These are phyloP conservation scores for Melitaea cinxia DNA, from an alignment of 1,140 invertebrate species.

Conservation along the genomic window DNA sequence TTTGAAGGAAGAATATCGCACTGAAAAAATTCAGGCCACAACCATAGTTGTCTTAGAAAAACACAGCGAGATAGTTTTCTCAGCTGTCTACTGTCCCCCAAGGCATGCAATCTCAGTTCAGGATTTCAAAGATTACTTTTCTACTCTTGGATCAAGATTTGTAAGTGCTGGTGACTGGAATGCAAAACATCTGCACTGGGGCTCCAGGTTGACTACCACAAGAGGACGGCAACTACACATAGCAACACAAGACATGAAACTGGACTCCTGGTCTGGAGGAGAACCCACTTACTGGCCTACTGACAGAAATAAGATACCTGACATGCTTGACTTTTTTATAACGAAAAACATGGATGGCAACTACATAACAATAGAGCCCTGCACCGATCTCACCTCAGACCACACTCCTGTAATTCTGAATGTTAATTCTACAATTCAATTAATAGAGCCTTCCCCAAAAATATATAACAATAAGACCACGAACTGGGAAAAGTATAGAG, in stretches of 20 bases:
- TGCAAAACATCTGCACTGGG: background rate
- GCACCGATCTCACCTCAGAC: background rate
- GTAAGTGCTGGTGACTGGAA: constrained; percentile 1
- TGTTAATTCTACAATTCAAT: background rate
- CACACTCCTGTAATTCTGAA: background rate
- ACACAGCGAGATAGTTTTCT: background rate
- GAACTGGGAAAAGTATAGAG: background rate
- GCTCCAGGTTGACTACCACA: background rate
- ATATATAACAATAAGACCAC: background rate
- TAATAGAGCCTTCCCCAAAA: background rate
- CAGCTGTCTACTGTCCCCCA: constrained; percentile 37
- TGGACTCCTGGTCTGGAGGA: background rate
- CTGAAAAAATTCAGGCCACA: constrained; percentile 31
- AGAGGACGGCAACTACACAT: background rate
- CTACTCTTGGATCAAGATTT: background rate
- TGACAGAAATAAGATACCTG: background rate
- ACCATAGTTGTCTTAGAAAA: constrained; percentile 15
- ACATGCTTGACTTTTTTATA: background rate
- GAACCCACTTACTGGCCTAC: background rate
- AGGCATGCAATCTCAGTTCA: constrained; percentile 14
- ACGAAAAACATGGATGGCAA: background rate
- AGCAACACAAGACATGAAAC: background rate
- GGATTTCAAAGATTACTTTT: constrained; percentile 12
- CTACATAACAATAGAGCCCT: background rate
- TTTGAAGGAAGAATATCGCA: constrained; percentile 10